Evolutionary conservation across 2,113 vertebrate genomes (phyloP), one percentile per base, ranked within the genome.

Genomic region (Syngnathoides biaculeatus): DNA sequence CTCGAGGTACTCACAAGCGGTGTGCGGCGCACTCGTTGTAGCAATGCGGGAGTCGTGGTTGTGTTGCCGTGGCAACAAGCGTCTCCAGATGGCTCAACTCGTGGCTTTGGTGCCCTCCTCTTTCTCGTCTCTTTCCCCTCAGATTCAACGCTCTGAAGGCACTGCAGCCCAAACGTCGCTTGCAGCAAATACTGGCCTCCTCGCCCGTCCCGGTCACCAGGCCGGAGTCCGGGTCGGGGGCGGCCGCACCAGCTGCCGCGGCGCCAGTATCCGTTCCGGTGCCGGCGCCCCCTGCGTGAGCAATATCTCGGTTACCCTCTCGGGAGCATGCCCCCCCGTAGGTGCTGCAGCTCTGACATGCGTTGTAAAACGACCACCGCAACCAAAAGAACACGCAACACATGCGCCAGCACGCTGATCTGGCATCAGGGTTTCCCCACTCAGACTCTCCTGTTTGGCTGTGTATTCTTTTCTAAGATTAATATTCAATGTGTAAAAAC

Each of bases 61-160:
- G 59, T 45, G 14, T 27, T 50, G 48, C 22, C 55, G 8, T 64
- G 8, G 24, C 72, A 8, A 52, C n/a, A 58, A 56, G 43, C 27
- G 17, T 50, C 63, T 57, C 10, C 60, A 68, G 77, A 62, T 11
- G 14, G 19, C 60, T 73, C 62, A 61, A 48, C n/a, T 42, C 69
- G 79, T 64, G 53, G 82, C 69, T 78, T 47, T 79, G 72, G 76
- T 86, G 68, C 75, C 70, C 73, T 80, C 65, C 66, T 81, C 8
- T 82, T 53, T 89, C 43, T 87, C 72, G 69, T 91, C 64, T 85
- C 61, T 82, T 30, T 55, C 65, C 87, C 74, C 84, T 87, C 89
- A 93, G 92, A 92, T 92, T 92, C 90, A 92, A 92, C 89, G 89
- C 92, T 63, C 86, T 93, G 87, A 92, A 90, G 87, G 89, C 35